phyloP scores from a whole-genome alignment of 2,888 invertebrate genomes.

The Caenorhabditis drosophilae region DNA sequence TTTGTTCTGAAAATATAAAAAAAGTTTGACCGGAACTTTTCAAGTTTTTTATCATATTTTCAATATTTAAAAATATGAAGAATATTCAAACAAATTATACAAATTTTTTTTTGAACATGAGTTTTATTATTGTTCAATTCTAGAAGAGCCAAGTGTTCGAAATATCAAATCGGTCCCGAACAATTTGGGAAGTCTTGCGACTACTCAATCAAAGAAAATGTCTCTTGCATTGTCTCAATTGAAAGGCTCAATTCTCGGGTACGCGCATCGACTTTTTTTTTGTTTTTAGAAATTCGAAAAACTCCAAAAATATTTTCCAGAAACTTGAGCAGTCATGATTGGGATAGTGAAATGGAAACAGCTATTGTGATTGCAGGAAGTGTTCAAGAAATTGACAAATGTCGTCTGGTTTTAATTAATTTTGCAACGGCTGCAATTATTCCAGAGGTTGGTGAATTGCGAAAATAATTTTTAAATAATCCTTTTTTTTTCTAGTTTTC shows the following conservation, averaged over 20 bases:
- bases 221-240: not conserved
- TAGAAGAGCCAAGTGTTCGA: too few relatives aligned
- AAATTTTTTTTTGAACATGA: too few relatives aligned
- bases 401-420: constrained; percentile 13
- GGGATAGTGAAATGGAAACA: not conserved
- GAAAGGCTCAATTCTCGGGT: not conserved
- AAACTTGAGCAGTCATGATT: not conserved
- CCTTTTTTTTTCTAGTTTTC: not conserved
- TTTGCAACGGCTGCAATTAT: constrained; percentile 6
- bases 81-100: too few relatives aligned
- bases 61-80: too few relatives aligned
- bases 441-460: constrained; percentile 1
- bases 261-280: too few relatives aligned
- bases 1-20: too few relatives aligned
- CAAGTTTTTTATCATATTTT: too few relatives aligned
- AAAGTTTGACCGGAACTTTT: too few relatives aligned
- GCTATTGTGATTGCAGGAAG: not conserved
- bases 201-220: not conserved
- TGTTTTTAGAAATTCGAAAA: too few relatives aligned
- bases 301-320: not conserved
- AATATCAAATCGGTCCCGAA: not conserved
- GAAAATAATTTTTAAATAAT: not conserved
- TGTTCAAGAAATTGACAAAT: not conserved
- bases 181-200: not conserved
- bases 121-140: too few relatives aligned